Percentiles rank a stretch among this genome's conserved stretches.
Evolutionary conservation across 2,888 invertebrate species (phyloP).

Genomic region (Unio delphinus): DNA sequence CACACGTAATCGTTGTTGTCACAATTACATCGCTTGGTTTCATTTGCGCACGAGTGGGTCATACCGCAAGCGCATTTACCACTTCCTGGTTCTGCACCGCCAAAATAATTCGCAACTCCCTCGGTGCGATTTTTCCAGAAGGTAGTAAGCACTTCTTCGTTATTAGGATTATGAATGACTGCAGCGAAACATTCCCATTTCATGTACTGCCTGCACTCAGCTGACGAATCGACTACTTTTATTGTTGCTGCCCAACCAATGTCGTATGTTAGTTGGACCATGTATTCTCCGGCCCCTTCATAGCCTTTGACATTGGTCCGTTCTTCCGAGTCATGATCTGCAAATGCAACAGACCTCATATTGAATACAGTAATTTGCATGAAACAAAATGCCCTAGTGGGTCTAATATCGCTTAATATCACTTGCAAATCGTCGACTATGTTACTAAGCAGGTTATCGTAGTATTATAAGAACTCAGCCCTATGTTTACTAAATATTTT

Average conservation of each 20-base stretch:
- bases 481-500: too few species aligned
- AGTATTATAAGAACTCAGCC: too few species aligned
- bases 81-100: constrained; percentile 56
- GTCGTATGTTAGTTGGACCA: constrained; percentile 39
- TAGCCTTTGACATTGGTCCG: constrained; percentile 50
- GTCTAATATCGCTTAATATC: too few species aligned
- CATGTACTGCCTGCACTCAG: constrained; percentile 59
- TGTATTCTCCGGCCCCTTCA: constrained; percentile 61
- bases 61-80: constrained; percentile 63
- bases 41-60: constrained; percentile 47
- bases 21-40: constrained; percentile 58
- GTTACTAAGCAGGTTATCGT: too few species aligned
- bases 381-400: too few species aligned
- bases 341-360: neutral
- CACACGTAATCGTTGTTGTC: constrained; percentile 61
- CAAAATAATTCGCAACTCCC: constrained; percentile 54
- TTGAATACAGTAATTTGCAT: too few species aligned
- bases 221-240: constrained; percentile 59
- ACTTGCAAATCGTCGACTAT: too few species aligned
- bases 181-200: constrained; percentile 64
- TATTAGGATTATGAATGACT: constrained; percentile 56
- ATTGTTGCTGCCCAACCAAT: constrained; percentile 42
- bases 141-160: constrained; percentile 48
- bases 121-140: constrained; percentile 56
- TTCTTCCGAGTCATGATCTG: constrained; percentile 58